Percentiles rank a stretch among this genome's conserved stretches.
These are phyloP conservation scores for Euplagia quadripunctaria DNA, from an alignment of 2,888 invertebrate species.

Conservation along the genomic window DNA sequence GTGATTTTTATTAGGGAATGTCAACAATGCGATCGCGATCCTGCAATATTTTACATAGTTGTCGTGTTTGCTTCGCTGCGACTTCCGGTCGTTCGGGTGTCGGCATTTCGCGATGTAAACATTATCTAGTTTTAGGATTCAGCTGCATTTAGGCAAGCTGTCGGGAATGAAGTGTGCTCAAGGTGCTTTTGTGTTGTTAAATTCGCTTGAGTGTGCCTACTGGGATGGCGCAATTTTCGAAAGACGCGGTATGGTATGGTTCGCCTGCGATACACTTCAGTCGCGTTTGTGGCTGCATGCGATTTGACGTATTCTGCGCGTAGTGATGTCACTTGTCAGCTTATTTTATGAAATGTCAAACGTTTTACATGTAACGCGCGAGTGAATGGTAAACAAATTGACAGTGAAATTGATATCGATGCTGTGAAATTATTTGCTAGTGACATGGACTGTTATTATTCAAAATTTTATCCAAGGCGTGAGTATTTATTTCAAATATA, in stretches of 20 bases:
- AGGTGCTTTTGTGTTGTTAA: constrained; percentile 86
- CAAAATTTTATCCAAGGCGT: constrained; percentile 87
- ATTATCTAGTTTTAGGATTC: constrained; percentile 84
- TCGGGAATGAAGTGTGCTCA: constrained; percentile 85
- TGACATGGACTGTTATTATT: constrained; percentile 87
- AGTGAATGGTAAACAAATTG: constrained; percentile 85
- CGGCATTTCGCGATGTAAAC: constrained; percentile 87
- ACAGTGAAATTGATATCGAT: constrained; percentile 80
- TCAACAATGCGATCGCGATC: constrained; percentile 92
- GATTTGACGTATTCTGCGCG: constrained; percentile 88
- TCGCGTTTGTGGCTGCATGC: constrained; percentile 87
- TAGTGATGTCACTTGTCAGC: constrained; percentile 86
- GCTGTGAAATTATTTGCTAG: constrained; percentile 77
- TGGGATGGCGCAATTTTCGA: constrained; percentile 88
- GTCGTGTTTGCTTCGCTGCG: constrained; percentile 90
- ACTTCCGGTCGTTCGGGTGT: constrained; percentile 87
- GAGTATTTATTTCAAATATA: constrained; percentile 78
- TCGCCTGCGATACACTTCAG: constrained; percentile 88
- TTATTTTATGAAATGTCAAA: constrained; percentile 86
- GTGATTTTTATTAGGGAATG: constrained; percentile 90
- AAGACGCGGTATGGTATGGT: constrained; percentile 88
- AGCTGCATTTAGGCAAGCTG: constrained; percentile 78
- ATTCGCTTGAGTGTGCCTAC: constrained; percentile 86
- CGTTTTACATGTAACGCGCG: constrained; percentile 81
- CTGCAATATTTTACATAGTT: constrained; percentile 93